phyloP scores from a whole-genome alignment of 2,113 vertebrate genomes.

The Cisticola juncidis region DNA sequence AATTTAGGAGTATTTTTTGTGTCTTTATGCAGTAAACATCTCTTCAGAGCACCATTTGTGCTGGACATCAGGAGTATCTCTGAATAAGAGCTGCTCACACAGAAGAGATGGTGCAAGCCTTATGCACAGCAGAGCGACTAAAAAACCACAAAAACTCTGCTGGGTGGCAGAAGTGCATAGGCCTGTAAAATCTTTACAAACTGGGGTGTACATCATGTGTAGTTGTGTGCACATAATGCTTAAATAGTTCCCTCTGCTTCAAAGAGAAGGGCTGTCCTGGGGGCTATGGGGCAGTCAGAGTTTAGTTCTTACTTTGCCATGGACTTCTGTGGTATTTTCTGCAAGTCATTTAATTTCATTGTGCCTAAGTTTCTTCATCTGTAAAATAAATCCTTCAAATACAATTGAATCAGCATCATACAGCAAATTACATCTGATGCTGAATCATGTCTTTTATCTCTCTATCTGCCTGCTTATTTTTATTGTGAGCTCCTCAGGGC shows the following conservation, averaged over 20 bases:
- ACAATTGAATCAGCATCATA: slow-evolving; percentile 58
- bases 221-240: rapidly evolving
- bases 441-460: slow-evolving; percentile 67
- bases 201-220: neutral
- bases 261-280: neutral
- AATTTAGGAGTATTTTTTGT: neutral
- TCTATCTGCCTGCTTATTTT: slow-evolving; percentile 52
- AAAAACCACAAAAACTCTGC: neutral
- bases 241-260: neutral
- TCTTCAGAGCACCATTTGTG: neutral
- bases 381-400: slow-evolving; percentile 62
- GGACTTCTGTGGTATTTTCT: slow-evolving; percentile 5
- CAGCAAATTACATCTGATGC: slow-evolving; percentile 61
- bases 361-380: slow-evolving; percentile 36
- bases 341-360: slow-evolving; percentile 46
- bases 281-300: neutral
- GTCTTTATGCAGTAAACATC: neutral
- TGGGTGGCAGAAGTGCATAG: neutral
- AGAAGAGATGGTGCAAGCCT: neutral
- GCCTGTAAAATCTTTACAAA: neutral
- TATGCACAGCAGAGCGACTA: neutral
- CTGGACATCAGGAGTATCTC: neutral
- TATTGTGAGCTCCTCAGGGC: slow-evolving; percentile 53
- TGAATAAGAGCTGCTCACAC: neutral
- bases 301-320: neutral